Evolutionary conservation across 2,888 invertebrate genomes (phyloP), one percentile per base, ranked within the genome.

Genomic region (Sericinus montela): DNA sequence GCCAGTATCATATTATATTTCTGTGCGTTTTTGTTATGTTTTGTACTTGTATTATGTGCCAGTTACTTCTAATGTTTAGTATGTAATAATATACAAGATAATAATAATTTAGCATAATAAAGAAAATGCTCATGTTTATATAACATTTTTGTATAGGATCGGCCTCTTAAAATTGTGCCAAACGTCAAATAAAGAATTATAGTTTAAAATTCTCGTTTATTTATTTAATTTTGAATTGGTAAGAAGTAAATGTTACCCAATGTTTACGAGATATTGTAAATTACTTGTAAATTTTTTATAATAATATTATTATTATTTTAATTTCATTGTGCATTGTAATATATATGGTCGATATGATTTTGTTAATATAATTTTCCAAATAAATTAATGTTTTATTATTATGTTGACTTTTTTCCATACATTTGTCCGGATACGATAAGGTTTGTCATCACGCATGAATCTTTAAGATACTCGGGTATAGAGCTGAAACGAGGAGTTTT

Each of bases 21-120:
- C 34, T 25, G 29, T 2, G 19, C 8, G 25, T 8, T 25, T 14
- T 28, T 44, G 34, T 52, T 53, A 34, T 42, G 36, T 67, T 67
- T 69, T 69, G 54, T 76, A 80, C 69, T n/a, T n/a, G 81, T 82
- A 80, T 81, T 75, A 77, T 82, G 83, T 85, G 85, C 84, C 84
- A 85, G 85, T 84, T 84, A 82, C 65, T 70, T 59, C 76, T 75
- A 75, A 74, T 60, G 60, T 53, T 57, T 63, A 62, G 61, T 48
- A 38, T 62, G 58, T 48, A 56, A 56, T 48, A 53, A 44, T 52
- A 52, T 47, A 40, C 46, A 48, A 45, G 48, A 53, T 54, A 53
- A 48, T 38, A 53, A 28, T 44, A 45, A 14, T 37, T 44, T 54
- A 59, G 54, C 51, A 55, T 66, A 66, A 67, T 57, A 62, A 61